A percentile compares a stretch with the other conserved stretches of the same genome.
Evolutionary conservation across 2,113 vertebrate genomes (phyloP).

Genomic region (Nannospalax galili): DNA sequence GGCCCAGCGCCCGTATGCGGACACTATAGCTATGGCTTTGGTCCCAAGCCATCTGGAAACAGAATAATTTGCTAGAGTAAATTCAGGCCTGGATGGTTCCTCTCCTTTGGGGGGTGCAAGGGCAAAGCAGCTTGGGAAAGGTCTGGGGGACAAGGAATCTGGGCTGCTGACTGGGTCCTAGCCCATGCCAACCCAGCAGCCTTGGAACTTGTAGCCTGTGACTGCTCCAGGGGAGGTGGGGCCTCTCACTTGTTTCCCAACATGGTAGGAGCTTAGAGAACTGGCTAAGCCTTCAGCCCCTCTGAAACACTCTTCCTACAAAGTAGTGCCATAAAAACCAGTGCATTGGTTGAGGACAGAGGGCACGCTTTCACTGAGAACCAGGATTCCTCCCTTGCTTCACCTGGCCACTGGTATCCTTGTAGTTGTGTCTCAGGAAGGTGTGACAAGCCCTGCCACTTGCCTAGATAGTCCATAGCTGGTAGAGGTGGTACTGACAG

Average conservation of each 20-base stretch:
- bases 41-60: slow-evolving; percentile 67
- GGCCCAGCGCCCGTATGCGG: slow-evolving; percentile 64
- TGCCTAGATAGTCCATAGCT: not conserved
- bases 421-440: not conserved
- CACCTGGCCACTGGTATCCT: not conserved
- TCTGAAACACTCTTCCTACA: not conserved
- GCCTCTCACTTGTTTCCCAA: not conserved
- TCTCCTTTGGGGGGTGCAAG: slow-evolving; percentile 11
- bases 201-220: not conserved
- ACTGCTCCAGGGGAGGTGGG: no score
- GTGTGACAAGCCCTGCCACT: not conserved
- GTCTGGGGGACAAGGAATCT: not conserved
- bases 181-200: not conserved
- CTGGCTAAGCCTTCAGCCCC: not conserved
- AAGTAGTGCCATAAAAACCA: not conserved
- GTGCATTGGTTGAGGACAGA: not conserved
- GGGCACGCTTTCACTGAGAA: not conserved
- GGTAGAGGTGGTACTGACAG: not conserved
- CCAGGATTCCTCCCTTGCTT: not conserved
- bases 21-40: slow-evolving; percentile 69
- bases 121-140: slow-evolving; percentile 57
- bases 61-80: slow-evolving; percentile 64
- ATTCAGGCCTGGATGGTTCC: slow-evolving; percentile 24
- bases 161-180: not conserved
- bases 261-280: not conserved